Percentiles rank a stretch among this genome's conserved stretches.
phyloP scores from a whole-genome alignment of 2,888 invertebrate species.

The Cremastobaeus sp. region DNA sequence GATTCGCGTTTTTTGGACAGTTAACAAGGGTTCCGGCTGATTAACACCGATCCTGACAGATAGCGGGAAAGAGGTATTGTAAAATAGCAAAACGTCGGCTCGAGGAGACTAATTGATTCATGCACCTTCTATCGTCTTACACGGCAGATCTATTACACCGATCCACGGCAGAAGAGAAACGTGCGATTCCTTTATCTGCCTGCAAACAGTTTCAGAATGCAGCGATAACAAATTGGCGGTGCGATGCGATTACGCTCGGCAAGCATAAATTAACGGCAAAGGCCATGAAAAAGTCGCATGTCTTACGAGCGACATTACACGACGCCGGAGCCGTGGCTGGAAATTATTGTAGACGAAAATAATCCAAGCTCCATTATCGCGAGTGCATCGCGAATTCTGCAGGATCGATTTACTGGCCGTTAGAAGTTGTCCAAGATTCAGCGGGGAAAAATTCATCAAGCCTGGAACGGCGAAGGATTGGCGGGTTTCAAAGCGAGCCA shows the following conservation, averaged over 20 bases:
- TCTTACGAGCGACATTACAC: no score
- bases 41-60: conserved; percentile 8
- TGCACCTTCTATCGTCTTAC: conserved; percentile 58
- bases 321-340: no score
- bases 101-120: conserved; percentile 54
- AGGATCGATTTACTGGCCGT: no score
- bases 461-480: conserved; percentile 21
- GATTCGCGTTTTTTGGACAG: conserved; percentile 13
- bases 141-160: conserved; percentile 55
- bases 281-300: conserved; percentile 55
- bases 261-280: conserved; percentile 56
- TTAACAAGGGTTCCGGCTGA: conserved; percentile 29
- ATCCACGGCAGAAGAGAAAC: conserved; percentile 29
- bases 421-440: background rate
- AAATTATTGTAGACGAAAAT: no score
- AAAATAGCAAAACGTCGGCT: conserved; percentile 11
- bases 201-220: conserved; percentile 34
- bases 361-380: no score
- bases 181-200: conserved; percentile 54
- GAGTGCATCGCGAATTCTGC: no score
- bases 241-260: conserved; percentile 52
- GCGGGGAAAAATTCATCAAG: conserved; percentile 29
- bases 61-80: conserved; percentile 10
- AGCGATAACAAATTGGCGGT: conserved; percentile 59
- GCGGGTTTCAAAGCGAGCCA: conserved; percentile 42